Conservation (phyloP, 2,797 vertebrate genomes). For the Lemur catta region DNA sequence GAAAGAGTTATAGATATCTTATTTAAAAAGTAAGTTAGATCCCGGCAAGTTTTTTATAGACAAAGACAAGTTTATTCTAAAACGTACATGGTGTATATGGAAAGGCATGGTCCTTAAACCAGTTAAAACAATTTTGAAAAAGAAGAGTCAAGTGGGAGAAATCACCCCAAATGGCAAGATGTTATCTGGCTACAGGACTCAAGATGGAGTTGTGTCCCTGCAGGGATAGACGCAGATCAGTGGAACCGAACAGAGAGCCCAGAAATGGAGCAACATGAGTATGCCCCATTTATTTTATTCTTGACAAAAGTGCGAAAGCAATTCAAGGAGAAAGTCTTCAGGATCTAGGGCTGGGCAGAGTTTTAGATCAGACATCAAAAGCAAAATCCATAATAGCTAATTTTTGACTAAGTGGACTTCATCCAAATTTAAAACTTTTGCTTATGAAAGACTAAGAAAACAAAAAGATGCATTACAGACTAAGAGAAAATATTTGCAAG, state of each 20-base stretch:
- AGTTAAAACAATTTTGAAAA: not conserved
- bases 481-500: not conserved
- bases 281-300: not conserved
- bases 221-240: rapidly evolving
- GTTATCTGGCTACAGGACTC: rapidly evolving
- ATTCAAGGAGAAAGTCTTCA: not conserved
- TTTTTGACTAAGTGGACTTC: not conserved
- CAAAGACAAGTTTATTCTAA: not conserved
- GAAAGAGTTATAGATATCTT: not conserved
- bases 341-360: not conserved
- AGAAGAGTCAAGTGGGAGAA: not conserved
- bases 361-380: not conserved
- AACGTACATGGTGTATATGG: not conserved
- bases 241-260: rapidly evolving
- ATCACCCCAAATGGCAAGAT: not conserved
- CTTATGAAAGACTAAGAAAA: not conserved
- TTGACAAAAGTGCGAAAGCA: too few species aligned
- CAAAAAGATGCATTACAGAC: not conserved
- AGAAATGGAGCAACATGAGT: rapidly evolving
- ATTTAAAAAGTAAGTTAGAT: not conserved
- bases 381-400: not conserved
- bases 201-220: rapidly evolving
- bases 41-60: not conserved
- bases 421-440: not conserved
- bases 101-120: not conserved